Percentiles rank a stretch among this genome's conserved stretches.
Evolutionary conservation across 2,888 invertebrate genomes (phyloP).

Genomic region (Pollenia amentaria): DNA sequence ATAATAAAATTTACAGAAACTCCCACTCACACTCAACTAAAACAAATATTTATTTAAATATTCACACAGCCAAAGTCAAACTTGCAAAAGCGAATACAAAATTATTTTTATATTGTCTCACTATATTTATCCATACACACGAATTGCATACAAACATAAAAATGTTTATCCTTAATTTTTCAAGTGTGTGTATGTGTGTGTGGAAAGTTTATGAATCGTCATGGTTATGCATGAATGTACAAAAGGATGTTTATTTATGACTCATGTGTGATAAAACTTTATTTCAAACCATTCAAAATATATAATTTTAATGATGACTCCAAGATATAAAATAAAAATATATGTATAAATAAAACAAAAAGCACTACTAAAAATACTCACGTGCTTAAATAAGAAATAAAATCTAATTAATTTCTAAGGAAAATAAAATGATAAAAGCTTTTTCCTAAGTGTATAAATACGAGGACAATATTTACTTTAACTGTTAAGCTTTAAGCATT

Average conservation of each 20-base stretch:
- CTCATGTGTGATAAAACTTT: background rate
- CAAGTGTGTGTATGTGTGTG: background rate
- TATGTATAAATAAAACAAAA: background rate
- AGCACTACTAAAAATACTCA: slow-evolving; percentile 1
- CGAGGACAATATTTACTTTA: slow-evolving; percentile 21
- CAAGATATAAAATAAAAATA: slow-evolving; percentile 3
- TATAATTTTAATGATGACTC: slow-evolving; percentile 38
- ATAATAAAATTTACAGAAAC: slow-evolving; percentile 9
- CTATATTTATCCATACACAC: background rate
- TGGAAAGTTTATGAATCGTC: background rate
- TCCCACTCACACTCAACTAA: background rate
- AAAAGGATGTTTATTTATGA: background rate
- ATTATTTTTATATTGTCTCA: background rate
- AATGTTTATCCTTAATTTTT: background rate
- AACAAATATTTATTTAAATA: slow-evolving; percentile 30
- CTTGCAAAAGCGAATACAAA: background rate
- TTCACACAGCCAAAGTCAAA: background rate
- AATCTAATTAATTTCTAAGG: slow-evolving; percentile 55
- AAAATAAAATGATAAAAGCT: slow-evolving; percentile 54
- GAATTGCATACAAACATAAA: background rate
- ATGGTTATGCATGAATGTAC: background rate
- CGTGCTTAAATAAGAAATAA: slow-evolving; percentile 47
- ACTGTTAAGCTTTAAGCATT: slow-evolving; percentile 18
- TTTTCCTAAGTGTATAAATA: slow-evolving; percentile 11
- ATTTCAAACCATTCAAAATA: slow-evolving; percentile 36